Evolutionary conservation across 2,113 vertebrate species (phyloP).

Genomic region (Lates calcarifer): DNA sequence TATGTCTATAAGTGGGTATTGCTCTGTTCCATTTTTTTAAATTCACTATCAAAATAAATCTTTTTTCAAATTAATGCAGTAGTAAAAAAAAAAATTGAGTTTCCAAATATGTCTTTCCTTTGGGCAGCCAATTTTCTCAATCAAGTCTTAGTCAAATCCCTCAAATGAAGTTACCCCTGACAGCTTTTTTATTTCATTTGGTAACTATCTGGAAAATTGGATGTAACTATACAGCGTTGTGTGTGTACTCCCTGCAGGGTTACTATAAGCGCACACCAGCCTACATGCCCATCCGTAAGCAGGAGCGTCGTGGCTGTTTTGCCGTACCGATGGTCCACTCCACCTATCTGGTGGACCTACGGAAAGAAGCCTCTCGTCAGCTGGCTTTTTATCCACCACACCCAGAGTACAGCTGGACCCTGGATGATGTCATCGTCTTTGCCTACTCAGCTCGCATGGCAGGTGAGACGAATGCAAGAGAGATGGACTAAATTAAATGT

Average conservation of each 20-base stretch:
- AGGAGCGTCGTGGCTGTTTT: constrained; percentile 88
- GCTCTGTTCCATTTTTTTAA: not conserved
- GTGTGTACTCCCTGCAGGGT: constrained; percentile 78
- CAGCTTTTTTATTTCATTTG: not conserved
- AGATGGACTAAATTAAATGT: not conserved
- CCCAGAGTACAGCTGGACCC: constrained; percentile 89
- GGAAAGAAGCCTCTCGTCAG: constrained; percentile 84
- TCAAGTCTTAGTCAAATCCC: not conserved
- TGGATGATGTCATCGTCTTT: constrained; percentile 94
- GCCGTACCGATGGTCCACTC: constrained; percentile 94
- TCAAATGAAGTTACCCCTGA: not conserved
- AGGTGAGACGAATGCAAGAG: constrained; percentile 78
- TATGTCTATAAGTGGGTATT: not conserved
- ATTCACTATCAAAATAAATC: not conserved
- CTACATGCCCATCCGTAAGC: constrained; percentile 90
- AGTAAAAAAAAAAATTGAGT: not conserved
- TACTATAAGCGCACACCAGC: constrained; percentile 91
- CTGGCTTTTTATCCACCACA: constrained; percentile 90
- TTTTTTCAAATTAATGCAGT: not conserved
- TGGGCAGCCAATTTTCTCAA: not conserved
- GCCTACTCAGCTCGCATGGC: constrained; percentile 90
- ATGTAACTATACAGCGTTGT: not conserved
- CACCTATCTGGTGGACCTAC: constrained; percentile 89
- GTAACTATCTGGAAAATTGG: too few species aligned
- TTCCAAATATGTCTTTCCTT: not conserved